Evolutionary conservation across 2,113 vertebrate species (phyloP).

Genomic region (Rhombomys opimus): DNA sequence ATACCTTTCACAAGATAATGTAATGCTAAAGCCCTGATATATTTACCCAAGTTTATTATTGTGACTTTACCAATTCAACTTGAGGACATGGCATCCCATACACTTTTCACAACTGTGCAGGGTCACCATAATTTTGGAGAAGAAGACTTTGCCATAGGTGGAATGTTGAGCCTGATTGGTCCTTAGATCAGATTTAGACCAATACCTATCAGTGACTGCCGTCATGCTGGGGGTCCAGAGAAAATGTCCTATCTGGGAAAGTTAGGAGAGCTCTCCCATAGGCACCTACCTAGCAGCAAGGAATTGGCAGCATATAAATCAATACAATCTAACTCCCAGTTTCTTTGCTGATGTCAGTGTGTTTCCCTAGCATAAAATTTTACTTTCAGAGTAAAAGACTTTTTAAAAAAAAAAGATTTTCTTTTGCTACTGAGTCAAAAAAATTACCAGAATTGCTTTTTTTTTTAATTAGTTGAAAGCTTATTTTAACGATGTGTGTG

Average conservation of each 20-base stretch:
- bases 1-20: slow-evolving; percentile 52
- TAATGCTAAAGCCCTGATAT: slow-evolving; percentile 13
- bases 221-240: neutral
- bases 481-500: slow-evolving; percentile 29
- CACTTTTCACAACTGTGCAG: too few relatives aligned
- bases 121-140: neutral
- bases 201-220: neutral
- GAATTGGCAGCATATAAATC: neutral
- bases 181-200: neutral
- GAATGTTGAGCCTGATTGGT: neutral
- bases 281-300: neutral
- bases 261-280: neutral
- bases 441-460: slow-evolving; percentile 5
- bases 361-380: slow-evolving; percentile 1
- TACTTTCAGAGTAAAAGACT: neutral
- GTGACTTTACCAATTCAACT: neutral
- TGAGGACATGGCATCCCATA: neutral
- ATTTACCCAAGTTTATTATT: neutral
- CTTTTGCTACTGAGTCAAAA: slow-evolving; percentile 23
- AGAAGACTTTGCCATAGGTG: neutral
- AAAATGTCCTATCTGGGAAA: neutral
- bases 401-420: neutral
- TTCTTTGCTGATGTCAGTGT: slow-evolving; percentile 17
- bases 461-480: neutral
- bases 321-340: neutral